phyloP scores from a whole-genome alignment of 1,140 invertebrate genomes.

The Hycleus cichorii region DNA sequence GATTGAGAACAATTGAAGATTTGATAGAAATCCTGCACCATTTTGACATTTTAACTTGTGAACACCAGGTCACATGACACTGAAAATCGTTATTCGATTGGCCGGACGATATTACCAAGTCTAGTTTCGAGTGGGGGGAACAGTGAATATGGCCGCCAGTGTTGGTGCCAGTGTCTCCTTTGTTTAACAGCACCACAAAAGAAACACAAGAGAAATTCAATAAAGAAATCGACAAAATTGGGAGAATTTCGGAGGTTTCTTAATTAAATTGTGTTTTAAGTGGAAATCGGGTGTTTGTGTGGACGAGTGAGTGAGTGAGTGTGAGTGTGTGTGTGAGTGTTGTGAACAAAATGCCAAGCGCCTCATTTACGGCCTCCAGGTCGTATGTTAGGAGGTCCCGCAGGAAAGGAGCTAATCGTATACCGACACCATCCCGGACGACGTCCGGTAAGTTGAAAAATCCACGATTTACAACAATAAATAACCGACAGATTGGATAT shows the following conservation, averaged over 20 bases:
- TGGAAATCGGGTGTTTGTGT: no score
- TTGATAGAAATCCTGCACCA: conserved; percentile 37
- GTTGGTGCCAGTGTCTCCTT: conserved; percentile 54
- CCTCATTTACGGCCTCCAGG: conserved; percentile 78
- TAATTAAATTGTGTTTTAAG: no score
- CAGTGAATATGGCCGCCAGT: conserved; percentile 59
- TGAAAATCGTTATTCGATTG: conserved; percentile 23
- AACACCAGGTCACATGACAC: conserved; percentile 33
- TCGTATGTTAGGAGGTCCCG: conserved; percentile 77
- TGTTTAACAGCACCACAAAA: conserved; percentile 44
- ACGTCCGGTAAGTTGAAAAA: conserved; percentile 52
- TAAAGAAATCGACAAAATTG: conserved; percentile 27
- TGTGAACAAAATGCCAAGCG: conserved; percentile 71
- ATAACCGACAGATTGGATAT: no score
- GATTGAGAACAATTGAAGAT: conserved; percentile 41
- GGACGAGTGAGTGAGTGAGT: conserved; percentile 1
- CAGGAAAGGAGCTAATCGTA: conserved; percentile 71
- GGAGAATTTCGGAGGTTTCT: no score
- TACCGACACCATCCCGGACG: conserved; percentile 71
- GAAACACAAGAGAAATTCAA: no score
- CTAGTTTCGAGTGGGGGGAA: conserved; percentile 18
- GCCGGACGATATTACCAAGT: conserved; percentile 13
- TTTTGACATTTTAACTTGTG: conserved; percentile 38
- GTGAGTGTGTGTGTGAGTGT: conserved; percentile 19
- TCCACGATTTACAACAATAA: no score